Base-by-base conservation (phyloP, 1,140 invertebrate genomes). In the Musca domestica region DNA sequence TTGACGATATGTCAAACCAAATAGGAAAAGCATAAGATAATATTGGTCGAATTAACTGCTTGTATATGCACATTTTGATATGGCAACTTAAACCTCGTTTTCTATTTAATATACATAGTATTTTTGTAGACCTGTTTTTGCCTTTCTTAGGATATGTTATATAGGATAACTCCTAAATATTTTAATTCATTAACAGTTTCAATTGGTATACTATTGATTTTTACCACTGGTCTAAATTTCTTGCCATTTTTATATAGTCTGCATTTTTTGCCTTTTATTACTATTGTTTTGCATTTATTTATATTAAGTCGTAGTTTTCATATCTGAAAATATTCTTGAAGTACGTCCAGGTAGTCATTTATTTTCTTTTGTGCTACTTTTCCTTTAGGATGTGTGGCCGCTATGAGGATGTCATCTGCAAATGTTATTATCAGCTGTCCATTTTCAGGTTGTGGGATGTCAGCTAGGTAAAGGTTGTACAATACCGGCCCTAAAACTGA, bases 331-430 rank as follows among this genome's bases (percentile, higher is more conserved):
- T 63, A 63, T 6, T 4, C 20, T 2, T 12, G 2, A 2, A 63
- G n/a, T 3, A 30, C 30, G 2, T 30, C 23, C 15, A 63, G 25
- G 15, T 63, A n/a, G 27, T 63, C 17, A n/a, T 41, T 63, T 9
- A 63, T 9, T 10, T 4, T 2, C 15, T 63, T 41, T 2, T 63
- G 3, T 17, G 58, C 58, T 27, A 3, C 5, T n/a, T n/a, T 30
- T 2, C 7, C 15, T 15, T 4, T 15, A 14, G 25, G 30, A 10
- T 30, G 12, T 4, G 10, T n/a, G 23, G 25, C 25, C 15, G 10
- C 15, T 15, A 63, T 14, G 2, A 63, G 7, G 12, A 63, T 63
- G 30, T 63, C 58, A 41, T 63, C 58, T 30, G 58, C 58, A 63
- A 30, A 63, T 14, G 30, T 41, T 27, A 63, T 15, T 22, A 63